Evolutionary conservation across 2,797 vertebrate genomes (phyloP), one percentile per base, ranked within the genome.

Genomic region (Galaxias olidus): DNA sequence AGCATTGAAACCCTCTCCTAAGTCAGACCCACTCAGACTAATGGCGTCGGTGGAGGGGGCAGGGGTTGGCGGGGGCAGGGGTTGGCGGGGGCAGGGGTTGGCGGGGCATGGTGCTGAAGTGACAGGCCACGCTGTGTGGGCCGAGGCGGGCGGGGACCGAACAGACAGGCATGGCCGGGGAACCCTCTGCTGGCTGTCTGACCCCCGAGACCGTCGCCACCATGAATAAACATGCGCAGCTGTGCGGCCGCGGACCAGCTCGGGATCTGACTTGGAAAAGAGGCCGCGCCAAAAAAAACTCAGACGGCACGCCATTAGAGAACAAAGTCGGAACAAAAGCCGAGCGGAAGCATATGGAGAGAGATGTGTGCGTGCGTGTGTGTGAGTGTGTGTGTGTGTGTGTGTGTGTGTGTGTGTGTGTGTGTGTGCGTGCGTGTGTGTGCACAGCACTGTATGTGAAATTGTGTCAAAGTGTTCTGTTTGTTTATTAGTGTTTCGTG

Each of bases 361-460:
- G 57, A 63, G 65, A 41, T 49, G 47, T 49, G 13, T n/a, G 8
- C 50, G 61, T 65, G 18, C 64, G 50, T 19, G 41, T 65, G 71
- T 19, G 43, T 7, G 4, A 62, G 53, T 10, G 10, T 4, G 18
- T 49, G 59, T 46, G 20, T 42, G 19, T 50, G 48, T 55, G 59
- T n/a, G 55, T 48, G 59, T 71, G 51, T 65, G 10, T 51, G 40
- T 45, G 9, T 44, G 50, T 41, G 9, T 30, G 9, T 30, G 19
- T 62, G 19, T 61, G 43, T 44, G 55, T 30, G 30, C 6, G 30
- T 30, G 30, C 6, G 30, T 30, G 30, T 30, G 30, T 30, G 30
- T 30, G 30, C 13, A 19, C 17, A 52, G 8, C 14, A 5, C 10
- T 20, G 20, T 30, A 30, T 30, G 30, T 30, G 30, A 3, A 6